Evolutionary conservation across 2,113 vertebrate genomes (phyloP).

Genomic region (Burhinus oedicnemus): DNA sequence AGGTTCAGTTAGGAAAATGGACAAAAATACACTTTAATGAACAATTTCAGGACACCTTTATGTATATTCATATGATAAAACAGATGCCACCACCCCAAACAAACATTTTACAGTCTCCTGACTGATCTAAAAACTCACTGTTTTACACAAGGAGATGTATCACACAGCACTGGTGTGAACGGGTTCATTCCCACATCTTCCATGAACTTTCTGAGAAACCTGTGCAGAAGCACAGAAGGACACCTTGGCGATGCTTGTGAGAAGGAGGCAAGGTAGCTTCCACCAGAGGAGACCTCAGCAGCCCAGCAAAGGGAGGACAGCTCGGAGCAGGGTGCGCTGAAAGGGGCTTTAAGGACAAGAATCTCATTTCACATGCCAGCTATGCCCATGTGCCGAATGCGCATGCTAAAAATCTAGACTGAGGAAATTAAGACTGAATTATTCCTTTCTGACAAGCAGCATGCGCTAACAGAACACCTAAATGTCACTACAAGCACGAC

Average conservation of each 20-base stretch:
- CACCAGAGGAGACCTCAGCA: no score
- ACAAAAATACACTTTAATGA: not conserved
- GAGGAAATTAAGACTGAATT: not conserved
- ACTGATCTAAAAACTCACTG: not conserved
- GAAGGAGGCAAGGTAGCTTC: not conserved
- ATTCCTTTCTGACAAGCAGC: not conserved
- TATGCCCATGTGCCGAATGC: fast-evolving
- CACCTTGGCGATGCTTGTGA: not conserved
- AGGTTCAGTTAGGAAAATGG: not conserved
- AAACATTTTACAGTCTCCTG: not conserved
- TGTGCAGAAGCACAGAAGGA: not conserved
- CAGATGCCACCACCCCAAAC: not conserved
- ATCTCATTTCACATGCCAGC: not conserved
- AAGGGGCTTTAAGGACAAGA: not conserved
- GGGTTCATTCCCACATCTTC: not conserved
- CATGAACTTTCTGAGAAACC: not conserved
- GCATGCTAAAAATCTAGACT: no score
- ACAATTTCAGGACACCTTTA: not conserved
- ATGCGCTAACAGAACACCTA: not conserved
- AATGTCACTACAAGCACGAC: not conserved
- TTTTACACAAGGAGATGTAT: not conserved
- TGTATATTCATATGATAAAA: not conserved
- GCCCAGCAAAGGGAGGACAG: not conserved
- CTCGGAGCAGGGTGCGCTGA: no score
- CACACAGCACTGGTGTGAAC: fast-evolving